A percentile compares a stretch with the other conserved stretches of the same genome.
phyloP scores from a whole-genome alignment of 2,888 invertebrate genomes.

The Nephrotoma flavescens region DNA sequence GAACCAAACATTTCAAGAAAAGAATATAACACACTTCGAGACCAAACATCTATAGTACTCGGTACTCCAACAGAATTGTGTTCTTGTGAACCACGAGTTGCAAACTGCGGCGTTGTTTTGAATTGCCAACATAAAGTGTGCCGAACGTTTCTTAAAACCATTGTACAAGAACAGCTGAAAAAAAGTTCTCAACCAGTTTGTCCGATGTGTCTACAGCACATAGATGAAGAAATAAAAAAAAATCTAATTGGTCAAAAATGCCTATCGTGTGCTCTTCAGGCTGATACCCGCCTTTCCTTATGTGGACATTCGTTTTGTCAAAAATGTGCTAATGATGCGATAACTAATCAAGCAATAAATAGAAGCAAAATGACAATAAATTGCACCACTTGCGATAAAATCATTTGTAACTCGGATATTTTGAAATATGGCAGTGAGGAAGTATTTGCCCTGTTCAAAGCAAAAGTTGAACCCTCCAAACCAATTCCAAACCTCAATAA shows the following conservation, averaged over 20 bases:
- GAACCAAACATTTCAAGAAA: no score
- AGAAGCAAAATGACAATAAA: neutral
- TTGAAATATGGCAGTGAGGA: neutral
- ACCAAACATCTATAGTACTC: neutral
- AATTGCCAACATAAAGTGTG: no score
- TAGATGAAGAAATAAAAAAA: no score
- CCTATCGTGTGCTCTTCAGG: neutral
- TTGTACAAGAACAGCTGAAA: no score
- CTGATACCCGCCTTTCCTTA: neutral
- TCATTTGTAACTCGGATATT: neutral
- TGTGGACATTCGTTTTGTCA: neutral
- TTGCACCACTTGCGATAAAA: neutral
- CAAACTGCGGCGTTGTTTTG: no score
- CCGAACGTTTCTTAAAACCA: no score
- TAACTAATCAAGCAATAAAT: neutral
- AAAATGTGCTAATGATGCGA: neutral
- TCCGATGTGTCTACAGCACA: no score
- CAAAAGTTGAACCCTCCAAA: neutral
- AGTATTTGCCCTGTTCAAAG: neutral
- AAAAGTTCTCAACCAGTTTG: no score
- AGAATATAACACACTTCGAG: no score
- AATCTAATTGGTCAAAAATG: neutral
- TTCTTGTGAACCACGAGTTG: no score
- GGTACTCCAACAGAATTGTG: no score
- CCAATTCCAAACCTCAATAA: neutral